Conservation (phyloP, 2,888 invertebrate species). For the Stramonita haemastoma region DNA sequence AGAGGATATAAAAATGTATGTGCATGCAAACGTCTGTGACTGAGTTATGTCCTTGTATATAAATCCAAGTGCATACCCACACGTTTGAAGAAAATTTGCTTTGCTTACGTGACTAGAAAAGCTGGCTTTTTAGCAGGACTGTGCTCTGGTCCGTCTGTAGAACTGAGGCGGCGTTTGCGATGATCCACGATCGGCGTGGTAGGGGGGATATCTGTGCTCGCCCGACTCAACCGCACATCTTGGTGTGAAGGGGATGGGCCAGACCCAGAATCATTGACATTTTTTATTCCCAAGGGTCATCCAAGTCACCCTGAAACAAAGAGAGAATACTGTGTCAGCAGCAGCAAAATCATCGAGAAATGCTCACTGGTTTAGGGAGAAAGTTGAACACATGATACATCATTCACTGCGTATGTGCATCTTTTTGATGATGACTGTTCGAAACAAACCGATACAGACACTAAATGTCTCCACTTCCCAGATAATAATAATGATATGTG, state of each 20-base stretch:
- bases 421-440: too few species aligned
- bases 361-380: too few species aligned
- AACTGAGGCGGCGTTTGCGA: slow-evolving; percentile 87
- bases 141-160: slow-evolving; percentile 84
- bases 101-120: slow-evolving; percentile 85
- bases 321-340: neutral
- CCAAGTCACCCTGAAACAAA: slow-evolving; percentile 87
- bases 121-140: slow-evolving; percentile 86
- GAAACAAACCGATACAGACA: too few species aligned
- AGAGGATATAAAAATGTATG: too few species aligned
- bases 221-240: slow-evolving; percentile 65
- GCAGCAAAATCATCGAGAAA: neutral
- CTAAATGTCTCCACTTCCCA: too few species aligned
- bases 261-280: slow-evolving; percentile 47
- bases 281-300: slow-evolving; percentile 90
- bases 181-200: slow-evolving; percentile 75
- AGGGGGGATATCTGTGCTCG: slow-evolving; percentile 67
- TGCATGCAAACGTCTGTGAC: too few species aligned
- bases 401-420: too few species aligned
- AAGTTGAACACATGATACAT: too few species aligned
- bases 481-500: too few species aligned
- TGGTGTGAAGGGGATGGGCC: slow-evolving; percentile 56
- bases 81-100: too few species aligned
- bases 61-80: too few species aligned
- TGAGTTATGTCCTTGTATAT: too few species aligned